Evolutionary conservation across 2,888 invertebrate species (phyloP).

Genomic region (Fissipunctia ypsillon): DNA sequence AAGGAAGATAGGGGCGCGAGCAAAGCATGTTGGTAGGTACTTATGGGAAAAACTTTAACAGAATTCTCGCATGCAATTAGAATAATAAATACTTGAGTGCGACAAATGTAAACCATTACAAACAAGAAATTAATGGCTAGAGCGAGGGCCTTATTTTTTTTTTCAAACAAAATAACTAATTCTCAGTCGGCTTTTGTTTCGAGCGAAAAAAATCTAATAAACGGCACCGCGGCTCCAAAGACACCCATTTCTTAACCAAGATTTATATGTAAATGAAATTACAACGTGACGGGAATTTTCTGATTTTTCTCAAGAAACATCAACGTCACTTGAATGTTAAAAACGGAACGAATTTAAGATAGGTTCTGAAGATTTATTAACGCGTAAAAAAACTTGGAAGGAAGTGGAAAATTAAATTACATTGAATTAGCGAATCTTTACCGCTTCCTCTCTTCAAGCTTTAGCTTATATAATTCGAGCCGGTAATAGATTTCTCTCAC

Average conservation of each 20-base stretch:
- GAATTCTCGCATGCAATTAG: conserved; percentile 9
- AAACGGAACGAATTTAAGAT: conserved; percentile 38
- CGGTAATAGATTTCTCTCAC: neutral
- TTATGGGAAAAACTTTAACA: neutral
- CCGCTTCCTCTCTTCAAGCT: neutral
- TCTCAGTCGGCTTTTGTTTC: conserved; percentile 41
- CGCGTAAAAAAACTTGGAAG: conserved; percentile 21
- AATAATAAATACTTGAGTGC: conserved; percentile 1
- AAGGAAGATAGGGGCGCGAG: neutral
- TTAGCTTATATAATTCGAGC: conserved; percentile 10
- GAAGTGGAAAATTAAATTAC: conserved; percentile 41
- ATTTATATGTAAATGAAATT: conserved; percentile 67
- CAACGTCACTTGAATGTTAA: conserved; percentile 55
- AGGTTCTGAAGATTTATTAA: conserved; percentile 39
- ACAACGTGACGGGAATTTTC: conserved; percentile 61
- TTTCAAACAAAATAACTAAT: conserved; percentile 35
- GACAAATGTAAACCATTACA: conserved; percentile 25
- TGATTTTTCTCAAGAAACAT: conserved; percentile 44
- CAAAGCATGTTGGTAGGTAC: neutral
- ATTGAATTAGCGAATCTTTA: conserved; percentile 34
- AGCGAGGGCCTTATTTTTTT: neutral
- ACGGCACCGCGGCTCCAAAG: conserved; percentile 43
- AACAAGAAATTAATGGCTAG: conserved; percentile 15
- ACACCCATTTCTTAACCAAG: conserved; percentile 52
- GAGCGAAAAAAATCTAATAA: conserved; percentile 44